phyloP scores from a whole-genome alignment of 2,113 vertebrate species.

The Carassius gibelio region DNA sequence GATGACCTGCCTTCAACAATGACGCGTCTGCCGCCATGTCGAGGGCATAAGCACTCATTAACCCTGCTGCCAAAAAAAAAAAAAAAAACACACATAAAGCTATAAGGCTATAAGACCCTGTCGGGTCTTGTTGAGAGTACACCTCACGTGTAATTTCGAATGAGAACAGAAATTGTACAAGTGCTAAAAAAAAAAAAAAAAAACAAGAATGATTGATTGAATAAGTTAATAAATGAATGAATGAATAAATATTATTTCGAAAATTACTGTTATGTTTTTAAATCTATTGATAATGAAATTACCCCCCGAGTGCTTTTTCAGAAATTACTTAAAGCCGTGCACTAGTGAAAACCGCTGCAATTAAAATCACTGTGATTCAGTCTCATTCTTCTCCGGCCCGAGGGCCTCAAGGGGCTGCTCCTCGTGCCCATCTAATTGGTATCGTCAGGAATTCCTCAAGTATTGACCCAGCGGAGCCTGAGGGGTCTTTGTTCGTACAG shows the following conservation, averaged over 20 bases:
- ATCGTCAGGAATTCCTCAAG: constrained; percentile 54
- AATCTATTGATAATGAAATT: constrained; percentile 19
- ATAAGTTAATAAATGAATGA: not conserved
- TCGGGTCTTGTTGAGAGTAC: not conserved
- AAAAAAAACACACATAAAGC: not conserved
- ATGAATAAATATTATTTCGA: not conserved
- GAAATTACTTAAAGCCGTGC: constrained; percentile 42
- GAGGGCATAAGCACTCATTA: constrained; percentile 60
- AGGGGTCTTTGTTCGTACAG: constrained; percentile 45
- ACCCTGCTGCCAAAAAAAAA: constrained; percentile 37
- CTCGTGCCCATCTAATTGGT: constrained; percentile 59
- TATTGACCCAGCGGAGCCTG: constrained; percentile 50
- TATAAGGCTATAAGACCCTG: not conserved
- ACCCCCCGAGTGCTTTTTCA: constrained; percentile 20
- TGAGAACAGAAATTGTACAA: not conserved
- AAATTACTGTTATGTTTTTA: not conserved
- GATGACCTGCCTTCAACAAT: constrained; percentile 60
- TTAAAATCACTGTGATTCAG: constrained; percentile 61
- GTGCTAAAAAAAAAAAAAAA: too few species aligned
- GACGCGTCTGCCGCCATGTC: constrained; percentile 53
- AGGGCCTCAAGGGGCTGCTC: constrained; percentile 48
- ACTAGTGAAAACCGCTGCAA: constrained; percentile 52
- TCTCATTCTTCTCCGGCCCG: constrained; percentile 48
- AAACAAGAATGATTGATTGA: too few species aligned
- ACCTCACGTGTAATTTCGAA: not conserved